phyloP scores from a whole-genome alignment of 2,113 vertebrate species.

The Aegotheles bennettii region DNA sequence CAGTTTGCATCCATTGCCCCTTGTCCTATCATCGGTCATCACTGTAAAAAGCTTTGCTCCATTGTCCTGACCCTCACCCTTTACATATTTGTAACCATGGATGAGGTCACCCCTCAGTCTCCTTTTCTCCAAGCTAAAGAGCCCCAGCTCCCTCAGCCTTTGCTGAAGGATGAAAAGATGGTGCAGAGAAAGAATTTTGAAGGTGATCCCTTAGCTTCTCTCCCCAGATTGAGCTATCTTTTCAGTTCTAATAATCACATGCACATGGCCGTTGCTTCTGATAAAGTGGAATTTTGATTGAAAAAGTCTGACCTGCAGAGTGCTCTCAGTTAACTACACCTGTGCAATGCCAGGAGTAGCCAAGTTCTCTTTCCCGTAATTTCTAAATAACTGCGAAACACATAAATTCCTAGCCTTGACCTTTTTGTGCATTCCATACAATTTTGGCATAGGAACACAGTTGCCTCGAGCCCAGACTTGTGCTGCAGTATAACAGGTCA shows the following conservation, averaged over 20 bases:
- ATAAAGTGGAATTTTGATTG: neutral
- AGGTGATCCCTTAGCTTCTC: neutral
- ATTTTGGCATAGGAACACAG: neutral
- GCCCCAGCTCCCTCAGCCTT: too few species aligned
- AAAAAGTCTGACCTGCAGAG: neutral
- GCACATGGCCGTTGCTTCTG: neutral
- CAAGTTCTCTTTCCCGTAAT: constrained; percentile 60
- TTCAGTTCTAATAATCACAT: neutral
- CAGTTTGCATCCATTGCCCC: too few species aligned
- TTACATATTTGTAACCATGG: too few species aligned
- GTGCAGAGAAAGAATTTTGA: neutral
- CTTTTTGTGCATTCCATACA: constrained; percentile 45
- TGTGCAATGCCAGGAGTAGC: constrained; percentile 18
- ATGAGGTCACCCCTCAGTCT: too few species aligned
- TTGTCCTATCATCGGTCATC: too few species aligned
- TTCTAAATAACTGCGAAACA: constrained; percentile 46
- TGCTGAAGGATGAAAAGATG: neutral
- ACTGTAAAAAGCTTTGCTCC: too few species aligned
- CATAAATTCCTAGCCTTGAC: constrained; percentile 53
- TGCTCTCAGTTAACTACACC: neutral
- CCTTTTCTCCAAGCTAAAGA: too few species aligned
- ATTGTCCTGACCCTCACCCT: too few species aligned
- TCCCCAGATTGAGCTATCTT: neutral
- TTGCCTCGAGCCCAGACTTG: constrained; percentile 25
- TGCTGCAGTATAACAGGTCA: neutral